Base-by-base conservation (phyloP, 2,888 invertebrate genomes). In the Stegophylla sp. region DNA sequence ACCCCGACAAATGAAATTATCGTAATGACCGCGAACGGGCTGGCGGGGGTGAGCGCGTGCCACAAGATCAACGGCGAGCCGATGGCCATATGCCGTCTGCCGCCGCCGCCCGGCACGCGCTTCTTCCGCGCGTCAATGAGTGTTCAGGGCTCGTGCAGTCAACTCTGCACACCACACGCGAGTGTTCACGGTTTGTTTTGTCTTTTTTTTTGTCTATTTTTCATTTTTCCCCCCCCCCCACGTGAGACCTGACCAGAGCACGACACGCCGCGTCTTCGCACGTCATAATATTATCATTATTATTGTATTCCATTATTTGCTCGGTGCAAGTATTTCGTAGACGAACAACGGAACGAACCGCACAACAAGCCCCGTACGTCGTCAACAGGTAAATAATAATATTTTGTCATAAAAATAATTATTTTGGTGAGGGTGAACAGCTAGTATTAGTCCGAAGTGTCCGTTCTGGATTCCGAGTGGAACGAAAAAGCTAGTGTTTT, bases 121-220 rank as follows among this genome's bases (percentile, higher is more conserved):
- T 34, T 41, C 51, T 13, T 3, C 17, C 51, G 15, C 66, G 77
- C 59, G 69, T 79, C 67, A 69, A 69, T 69, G 69, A 69, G 20
- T 26, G 61, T 69, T 71, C 13, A 20, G 66, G 69, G 67, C 59
- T 69, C 77, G 77, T 79, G 77, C 77, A 67, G 56, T 66, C 45
- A 69, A 61, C 66, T 63, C 20, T 28, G n/a, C 43, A 10, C 43
- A 26, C 56, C 72, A 26, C 51, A 20, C 7, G 28, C 69, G 23
- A 26, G 23, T 13, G 26, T n/a, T 20, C 5, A 12, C 5, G 20
- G 45, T 48, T 12, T 23, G 9, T 28, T 20, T 45, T 10, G 34
- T 51, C 20, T 13, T 12, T 34, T 12, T 63, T 4, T 34, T 4
- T 63, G 61, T 28, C 17, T 3, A 34, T 26, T n/a, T n/a, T n/a